Percentiles rank a stretch among this genome's conserved stretches.
phyloP scores from a whole-genome alignment of 2,888 invertebrate genomes.

The Trileptium ribeirensis region DNA sequence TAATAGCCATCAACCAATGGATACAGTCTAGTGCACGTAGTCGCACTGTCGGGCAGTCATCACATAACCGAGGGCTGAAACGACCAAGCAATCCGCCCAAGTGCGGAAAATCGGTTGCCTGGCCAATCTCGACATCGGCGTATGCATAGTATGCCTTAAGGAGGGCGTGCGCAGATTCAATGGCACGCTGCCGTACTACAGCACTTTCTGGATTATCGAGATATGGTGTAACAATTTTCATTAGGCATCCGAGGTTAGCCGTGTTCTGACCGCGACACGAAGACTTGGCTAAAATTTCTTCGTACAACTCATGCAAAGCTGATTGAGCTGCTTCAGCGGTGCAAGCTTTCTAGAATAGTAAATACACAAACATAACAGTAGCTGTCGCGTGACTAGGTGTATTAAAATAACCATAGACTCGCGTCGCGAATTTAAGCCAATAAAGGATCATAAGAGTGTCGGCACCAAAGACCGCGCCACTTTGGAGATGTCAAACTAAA shows the following conservation, averaged over 20 bases:
- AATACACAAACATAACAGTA: too few species aligned
- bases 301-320: conserved; percentile 9
- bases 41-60: conserved; percentile 43
- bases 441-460: too few species aligned
- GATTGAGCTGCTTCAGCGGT: not conserved
- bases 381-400: too few species aligned
- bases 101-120: conserved; percentile 45
- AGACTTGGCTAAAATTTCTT: conserved; percentile 14
- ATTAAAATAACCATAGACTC: too few species aligned
- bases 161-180: conserved; percentile 7
- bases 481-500: too few species aligned
- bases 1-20: conserved; percentile 38
- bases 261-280: not conserved
- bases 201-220: conserved; percentile 7
- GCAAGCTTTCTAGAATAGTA: too few species aligned
- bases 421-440: too few species aligned
- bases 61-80: conserved; percentile 45
- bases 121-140: conserved; percentile 25
- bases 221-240: conserved; percentile 25
- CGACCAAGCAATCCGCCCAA: conserved; percentile 45
- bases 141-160: conserved; percentile 22
- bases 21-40: conserved; percentile 37
- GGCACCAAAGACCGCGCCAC: too few species aligned
- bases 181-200: conserved; percentile 21
- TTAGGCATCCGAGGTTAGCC: not conserved